These are phyloP conservation scores for Pterobdella sp. DNA, from an alignment of 2,888 invertebrate species.

Conservation along the genomic window DNA sequence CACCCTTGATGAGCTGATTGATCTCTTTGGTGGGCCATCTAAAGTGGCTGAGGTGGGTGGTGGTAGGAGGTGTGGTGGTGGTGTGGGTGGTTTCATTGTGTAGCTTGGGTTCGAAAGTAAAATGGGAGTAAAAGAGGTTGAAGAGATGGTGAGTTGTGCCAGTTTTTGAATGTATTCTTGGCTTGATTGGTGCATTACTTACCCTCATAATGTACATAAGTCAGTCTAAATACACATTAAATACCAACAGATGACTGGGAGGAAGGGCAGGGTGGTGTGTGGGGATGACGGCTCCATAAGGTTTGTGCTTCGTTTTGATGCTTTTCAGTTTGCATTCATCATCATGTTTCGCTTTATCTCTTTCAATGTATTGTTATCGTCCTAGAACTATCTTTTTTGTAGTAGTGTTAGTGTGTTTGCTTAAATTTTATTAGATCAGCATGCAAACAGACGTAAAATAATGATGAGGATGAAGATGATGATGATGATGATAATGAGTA, in stretches of 20 bases:
- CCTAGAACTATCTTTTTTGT: too few relatives aligned
- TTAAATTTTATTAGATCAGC: too few relatives aligned
- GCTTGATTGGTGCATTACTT: not conserved
- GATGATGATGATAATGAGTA: too few relatives aligned
- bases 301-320: too few relatives aligned
- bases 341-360: too few relatives aligned
- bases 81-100: constrained; percentile 49
- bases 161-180: not conserved
- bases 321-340: too few relatives aligned
- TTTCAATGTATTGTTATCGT: too few relatives aligned
- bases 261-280: constrained; percentile 70
- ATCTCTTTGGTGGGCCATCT: constrained; percentile 92
- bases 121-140: not conserved
- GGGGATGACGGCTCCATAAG: constrained; percentile 75
- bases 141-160: not conserved
- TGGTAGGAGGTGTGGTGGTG: constrained; percentile 68
- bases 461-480: too few relatives aligned
- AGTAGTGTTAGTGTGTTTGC: too few relatives aligned
- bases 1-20: constrained; percentile 93
- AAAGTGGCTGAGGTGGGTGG: constrained; percentile 78
- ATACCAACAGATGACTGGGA: constrained; percentile 75
- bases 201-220: not conserved
- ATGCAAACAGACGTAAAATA: too few relatives aligned
- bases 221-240: constrained; percentile 26
- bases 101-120: not conserved